Percentiles rank a stretch among this genome's conserved stretches.
Evolutionary conservation across 2,113 vertebrate species (phyloP).

Genomic region (Embiotoca jacksoni): DNA sequence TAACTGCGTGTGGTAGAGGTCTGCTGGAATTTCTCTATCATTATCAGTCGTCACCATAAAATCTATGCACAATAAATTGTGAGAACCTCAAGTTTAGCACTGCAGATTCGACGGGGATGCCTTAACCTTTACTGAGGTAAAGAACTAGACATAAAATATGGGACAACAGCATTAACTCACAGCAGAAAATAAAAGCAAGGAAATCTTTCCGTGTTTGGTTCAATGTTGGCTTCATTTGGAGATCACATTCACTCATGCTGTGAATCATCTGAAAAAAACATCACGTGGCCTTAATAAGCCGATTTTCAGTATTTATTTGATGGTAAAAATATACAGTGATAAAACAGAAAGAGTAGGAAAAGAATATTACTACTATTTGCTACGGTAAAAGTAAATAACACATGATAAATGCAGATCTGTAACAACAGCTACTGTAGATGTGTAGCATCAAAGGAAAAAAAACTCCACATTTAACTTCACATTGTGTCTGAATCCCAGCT

Average conservation of each 20-base stretch:
- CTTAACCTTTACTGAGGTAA: conserved; percentile 47
- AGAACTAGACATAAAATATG: conserved; percentile 28
- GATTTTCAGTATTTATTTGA: not conserved
- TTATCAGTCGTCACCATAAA: not conserved
- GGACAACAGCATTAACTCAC: conserved; percentile 7
- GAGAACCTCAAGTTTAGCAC: conserved; percentile 13
- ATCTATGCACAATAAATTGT: conserved; percentile 19
- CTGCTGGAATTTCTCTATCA: not conserved
- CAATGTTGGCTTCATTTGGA: conserved; percentile 21
- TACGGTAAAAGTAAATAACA: conserved; percentile 10
- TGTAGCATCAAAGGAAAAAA: not conserved
- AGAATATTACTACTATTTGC: not conserved
- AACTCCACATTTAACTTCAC: no score
- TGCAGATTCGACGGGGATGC: conserved; percentile 20
- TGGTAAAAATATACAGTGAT: conserved; percentile 9
- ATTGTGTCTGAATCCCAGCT: not conserved
- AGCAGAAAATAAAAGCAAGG: conserved; percentile 20
- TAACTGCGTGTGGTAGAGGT: not conserved
- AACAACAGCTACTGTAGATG: not conserved
- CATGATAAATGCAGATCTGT: not conserved
- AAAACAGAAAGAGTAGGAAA: not conserved
- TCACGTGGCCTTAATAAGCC: conserved; percentile 9
- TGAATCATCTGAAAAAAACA: conserved; percentile 33
- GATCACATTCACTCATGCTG: conserved; percentile 23
- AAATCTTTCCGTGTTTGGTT: not conserved